Evolutionary conservation across 2,888 invertebrate species (phyloP), one percentile per base, ranked within the genome.

Genomic region (Lissocephala sabroskyi): DNA sequence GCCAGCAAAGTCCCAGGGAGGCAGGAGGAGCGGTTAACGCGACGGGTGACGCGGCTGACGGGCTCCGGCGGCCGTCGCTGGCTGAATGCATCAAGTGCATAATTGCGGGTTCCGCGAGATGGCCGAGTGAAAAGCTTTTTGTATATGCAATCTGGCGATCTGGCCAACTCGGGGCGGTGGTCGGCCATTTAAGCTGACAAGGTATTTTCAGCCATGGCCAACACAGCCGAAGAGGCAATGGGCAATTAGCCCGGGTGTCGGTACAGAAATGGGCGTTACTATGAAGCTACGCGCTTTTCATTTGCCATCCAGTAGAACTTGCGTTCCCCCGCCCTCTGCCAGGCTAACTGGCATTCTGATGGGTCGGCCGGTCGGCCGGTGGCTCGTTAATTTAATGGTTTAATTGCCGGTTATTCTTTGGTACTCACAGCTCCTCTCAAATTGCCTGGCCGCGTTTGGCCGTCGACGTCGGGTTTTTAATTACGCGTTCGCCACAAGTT

Each of bases 331-430:
- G n/a, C n/a, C n/a, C n/a, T n/a, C n/a, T 29, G 26, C 41, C 36
- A 45, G 30, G 41, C 30, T 29, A 41, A 17, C 42, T 42, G 45
- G n/a, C 52, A 16, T 45, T 19, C 18, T 40, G 16, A 45, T 26
- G 26, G 45, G 50, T 41, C 56, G 52, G 54, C 51, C 48, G 39
- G 54, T 43, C 53, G 55, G 49, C 56, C 50, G 65, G 65, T 70
- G 57, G 66, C 45, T 47, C 77, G 66, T 77, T 77, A 70, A 74
- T 45, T 74, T 71, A 71, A 71, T 77, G 71, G 70, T 71, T 77
- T 71, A 71, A 71, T 71, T 77, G 77, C 59, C 45, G 59, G 35
- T 59, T 52, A 41, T 17, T 23, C 7, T 35, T 16, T 10, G 35
- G 13, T 35, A 18, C 32, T 41, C 13, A 45, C 36, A 23, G 14